Evolutionary conservation across 2,113 vertebrate species (phyloP).

Genomic region (Paedocypris sp.): DNA sequence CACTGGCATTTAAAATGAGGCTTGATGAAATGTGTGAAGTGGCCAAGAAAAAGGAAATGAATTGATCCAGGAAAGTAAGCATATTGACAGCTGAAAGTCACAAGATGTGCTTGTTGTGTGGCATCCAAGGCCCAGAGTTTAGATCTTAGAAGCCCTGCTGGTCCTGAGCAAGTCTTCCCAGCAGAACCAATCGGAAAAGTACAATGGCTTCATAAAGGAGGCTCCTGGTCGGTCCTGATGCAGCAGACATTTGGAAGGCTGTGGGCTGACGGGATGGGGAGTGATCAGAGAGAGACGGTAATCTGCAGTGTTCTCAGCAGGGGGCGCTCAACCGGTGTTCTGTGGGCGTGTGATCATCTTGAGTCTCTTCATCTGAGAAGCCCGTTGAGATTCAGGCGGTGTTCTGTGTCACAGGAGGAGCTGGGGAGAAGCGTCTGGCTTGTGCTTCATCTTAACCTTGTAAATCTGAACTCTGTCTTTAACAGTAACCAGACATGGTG

Average conservation of each 20-base stretch:
- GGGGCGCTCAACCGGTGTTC: slow-evolving; percentile 41
- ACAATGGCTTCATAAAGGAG: too few relatives aligned
- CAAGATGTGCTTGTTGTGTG: not conserved
- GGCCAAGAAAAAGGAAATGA: slow-evolving; percentile 42
- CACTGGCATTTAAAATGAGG: slow-evolving; percentile 50
- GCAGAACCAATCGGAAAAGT: slow-evolving; percentile 1
- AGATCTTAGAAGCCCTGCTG: not conserved
- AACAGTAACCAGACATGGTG: slow-evolving; percentile 38
- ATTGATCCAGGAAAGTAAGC: slow-evolving; percentile 40
- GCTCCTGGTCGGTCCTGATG: too few relatives aligned
- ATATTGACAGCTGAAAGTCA: slow-evolving; percentile 21
- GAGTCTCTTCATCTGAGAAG: slow-evolving; percentile 39
- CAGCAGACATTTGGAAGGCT: not conserved
- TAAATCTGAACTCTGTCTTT: slow-evolving; percentile 27
- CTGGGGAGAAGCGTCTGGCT: slow-evolving; percentile 20
- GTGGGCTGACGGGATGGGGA: slow-evolving; percentile 19
- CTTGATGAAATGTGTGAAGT: slow-evolving; percentile 53
- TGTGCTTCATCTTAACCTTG: slow-evolving; percentile 28
- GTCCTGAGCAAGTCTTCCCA: not conserved
- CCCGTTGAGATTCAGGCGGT: slow-evolving; percentile 34
- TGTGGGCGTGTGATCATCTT: slow-evolving; percentile 53
- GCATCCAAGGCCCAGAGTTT: not conserved
- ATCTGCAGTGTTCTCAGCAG: slow-evolving; percentile 35
- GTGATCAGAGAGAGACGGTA: slow-evolving; percentile 29
- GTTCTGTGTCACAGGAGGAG: slow-evolving; percentile 44